Evolutionary conservation across 2,797 vertebrate genomes (phyloP).

Genomic region (Dryobates pubescens): DNA sequence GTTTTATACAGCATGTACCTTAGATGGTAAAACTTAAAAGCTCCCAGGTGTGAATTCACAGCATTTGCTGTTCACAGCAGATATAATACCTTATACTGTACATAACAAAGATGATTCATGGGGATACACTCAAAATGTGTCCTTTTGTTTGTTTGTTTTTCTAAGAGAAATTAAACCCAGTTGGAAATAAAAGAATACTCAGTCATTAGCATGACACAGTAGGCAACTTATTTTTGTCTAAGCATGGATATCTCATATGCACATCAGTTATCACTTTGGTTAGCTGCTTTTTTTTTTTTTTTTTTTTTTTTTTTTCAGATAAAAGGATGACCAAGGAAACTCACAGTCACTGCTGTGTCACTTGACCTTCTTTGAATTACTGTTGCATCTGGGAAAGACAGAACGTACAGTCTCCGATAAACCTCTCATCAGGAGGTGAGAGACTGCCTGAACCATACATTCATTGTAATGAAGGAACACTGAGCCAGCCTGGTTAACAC

Average conservation of each 20-base stretch:
- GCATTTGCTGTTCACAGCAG: neutral
- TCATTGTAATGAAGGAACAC: neutral
- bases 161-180: neutral
- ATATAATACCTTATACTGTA: neutral
- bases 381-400: neutral
- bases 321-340: neutral
- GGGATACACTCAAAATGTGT: neutral
- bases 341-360: neutral
- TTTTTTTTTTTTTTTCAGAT: neutral
- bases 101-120: neutral
- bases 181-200: neutral
- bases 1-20: neutral
- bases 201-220: neutral
- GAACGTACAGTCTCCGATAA: neutral
- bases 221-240: neutral
- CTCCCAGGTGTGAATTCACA: neutral
- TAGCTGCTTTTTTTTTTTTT: neutral
- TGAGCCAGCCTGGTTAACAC: constrained; percentile 1
- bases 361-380: neutral
- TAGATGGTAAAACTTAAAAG: neutral
- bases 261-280: neutral
- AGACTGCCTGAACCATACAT: neutral
- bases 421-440: neutral
- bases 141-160: neutral
- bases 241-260: fast-evolving